phyloP scores from a whole-genome alignment of 1,140 invertebrate genomes.

The Anagrus nilaparvatae region DNA sequence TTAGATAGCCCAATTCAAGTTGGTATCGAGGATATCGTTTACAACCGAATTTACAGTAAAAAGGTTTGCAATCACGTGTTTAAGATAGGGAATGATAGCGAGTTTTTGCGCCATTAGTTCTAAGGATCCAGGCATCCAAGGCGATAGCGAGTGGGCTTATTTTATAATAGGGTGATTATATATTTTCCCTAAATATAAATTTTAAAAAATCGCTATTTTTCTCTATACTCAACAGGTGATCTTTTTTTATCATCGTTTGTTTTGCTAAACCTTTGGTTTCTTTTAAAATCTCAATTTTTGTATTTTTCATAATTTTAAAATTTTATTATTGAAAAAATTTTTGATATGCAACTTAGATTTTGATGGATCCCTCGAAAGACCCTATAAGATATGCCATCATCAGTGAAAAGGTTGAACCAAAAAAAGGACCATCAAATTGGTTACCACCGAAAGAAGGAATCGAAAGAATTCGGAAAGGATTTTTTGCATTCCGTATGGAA shows the following conservation, averaged over 20 bases:
- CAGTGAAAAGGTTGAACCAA: slow-evolving; percentile 47
- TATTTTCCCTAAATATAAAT: no score
- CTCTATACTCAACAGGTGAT: no score
- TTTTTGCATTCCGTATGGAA: slow-evolving; percentile 55
- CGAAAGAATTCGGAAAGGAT: slow-evolving; percentile 40
- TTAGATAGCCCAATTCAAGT: slow-evolving; percentile 47
- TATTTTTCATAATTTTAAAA: no score
- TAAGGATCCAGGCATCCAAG: no score
- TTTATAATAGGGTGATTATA: no score
- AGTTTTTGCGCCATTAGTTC: no score
- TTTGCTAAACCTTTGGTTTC: no score
- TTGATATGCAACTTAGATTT: no score
- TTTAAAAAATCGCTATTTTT: no score
- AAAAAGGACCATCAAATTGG: slow-evolving; percentile 40
- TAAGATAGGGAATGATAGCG: slow-evolving; percentile 10
- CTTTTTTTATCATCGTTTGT: no score
- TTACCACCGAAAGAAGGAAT: slow-evolving; percentile 48
- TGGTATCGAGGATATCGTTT: slow-evolving; percentile 49
- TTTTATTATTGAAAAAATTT: slow-evolving; percentile 11
- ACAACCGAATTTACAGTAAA: slow-evolving; percentile 51
- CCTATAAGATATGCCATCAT: slow-evolving; percentile 46
- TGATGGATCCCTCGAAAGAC: slow-evolving; percentile 36
- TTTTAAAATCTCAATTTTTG: no score
- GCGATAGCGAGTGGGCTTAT: no score
- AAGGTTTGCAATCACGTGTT: slow-evolving; percentile 4